Evolutionary conservation across 1,140 invertebrate species (phyloP).

Genomic region (Nymphalis io): DNA sequence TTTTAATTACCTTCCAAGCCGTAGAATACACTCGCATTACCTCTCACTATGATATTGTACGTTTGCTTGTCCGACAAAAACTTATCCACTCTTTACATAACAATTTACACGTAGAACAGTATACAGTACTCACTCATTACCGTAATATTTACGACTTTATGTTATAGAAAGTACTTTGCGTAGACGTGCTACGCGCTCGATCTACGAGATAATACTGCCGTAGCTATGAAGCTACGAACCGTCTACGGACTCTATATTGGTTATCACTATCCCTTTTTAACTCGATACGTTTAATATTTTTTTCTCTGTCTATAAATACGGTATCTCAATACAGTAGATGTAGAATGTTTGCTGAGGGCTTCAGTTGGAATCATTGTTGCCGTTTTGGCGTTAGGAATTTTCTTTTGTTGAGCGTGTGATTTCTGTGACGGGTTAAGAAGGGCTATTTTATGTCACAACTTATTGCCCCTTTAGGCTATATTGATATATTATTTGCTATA

Average conservation of each 20-base stretch:
- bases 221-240: conserved; percentile 58
- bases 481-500: not conserved
- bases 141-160: conserved; percentile 45
- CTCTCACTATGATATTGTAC: conserved; percentile 76
- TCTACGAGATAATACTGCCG: conserved; percentile 63
- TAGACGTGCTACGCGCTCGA: conserved; percentile 62
- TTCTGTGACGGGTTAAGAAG: conserved; percentile 37
- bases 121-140: conserved; percentile 47
- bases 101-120: conserved; percentile 54
- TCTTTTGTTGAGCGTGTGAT: conserved; percentile 53
- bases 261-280: conserved; percentile 41
- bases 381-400: conserved; percentile 62
- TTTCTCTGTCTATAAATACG: conserved; percentile 50
- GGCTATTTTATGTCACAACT: conserved; percentile 16
- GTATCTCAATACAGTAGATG: conserved; percentile 58
- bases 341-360: conserved; percentile 62
- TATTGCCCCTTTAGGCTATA: conserved; percentile 12
- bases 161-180: conserved; percentile 35
- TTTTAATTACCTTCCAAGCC: conserved; percentile 65
- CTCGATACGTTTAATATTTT: conserved; percentile 29
- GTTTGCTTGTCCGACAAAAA: conserved; percentile 66
- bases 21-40: conserved; percentile 66
- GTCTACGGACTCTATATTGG: conserved; percentile 27
- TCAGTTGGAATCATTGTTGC: conserved; percentile 66
- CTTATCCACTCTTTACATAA: conserved; percentile 78